Evolutionary conservation across 2,888 invertebrate genomes (phyloP), one percentile per base, ranked within the genome.

Genomic region (Phengaris alcon): DNA sequence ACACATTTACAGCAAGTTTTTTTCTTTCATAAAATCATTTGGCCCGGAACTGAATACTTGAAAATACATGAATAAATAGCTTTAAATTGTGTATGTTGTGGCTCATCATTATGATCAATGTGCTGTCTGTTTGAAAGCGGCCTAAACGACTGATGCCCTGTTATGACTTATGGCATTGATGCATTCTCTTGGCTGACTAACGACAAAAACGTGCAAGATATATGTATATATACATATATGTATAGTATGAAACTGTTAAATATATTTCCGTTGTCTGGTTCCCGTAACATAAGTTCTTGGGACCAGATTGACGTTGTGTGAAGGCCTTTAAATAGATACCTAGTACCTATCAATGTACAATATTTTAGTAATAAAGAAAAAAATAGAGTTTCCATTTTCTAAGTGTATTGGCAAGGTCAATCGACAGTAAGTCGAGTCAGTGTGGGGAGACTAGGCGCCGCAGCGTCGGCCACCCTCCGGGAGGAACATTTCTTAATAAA

Each of bases 401-500:
- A 15, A 48, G 75, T 57, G 51, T 75, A 57, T 57, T 51, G 55
- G 54, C 72, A 54, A 72, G 75, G 74, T 74, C 52, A 68, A 52
- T 74, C 68, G 77, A 75, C 80, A 84, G 77, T 81, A 84, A 84
- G 86, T 81, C 76, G 78, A 75, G 86, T 81, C 75, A 59, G 79
- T 73, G 69, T 64, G 76, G 82, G 79, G 80, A 79, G 79, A 74
- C 77, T 22, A 22, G 83, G 83, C 86, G 86, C 85, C 86, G 77
- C 54, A 74, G 72, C 69, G 87, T 75, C 88, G 86, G 84, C 84
- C 82, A 86, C 79, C 82, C 79, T 77, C 74, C 79, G 80, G 78
- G 75, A 78, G 77, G 79, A 78, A 76, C 79, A 78, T 79, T 77
- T 79, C 78, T 77, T 77, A 80, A 73, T 76, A 76, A 75, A 59